These are phyloP conservation scores for Papilio elwesi DNA, from an alignment of 2,888 invertebrate genomes.

Conservation along the genomic window DNA sequence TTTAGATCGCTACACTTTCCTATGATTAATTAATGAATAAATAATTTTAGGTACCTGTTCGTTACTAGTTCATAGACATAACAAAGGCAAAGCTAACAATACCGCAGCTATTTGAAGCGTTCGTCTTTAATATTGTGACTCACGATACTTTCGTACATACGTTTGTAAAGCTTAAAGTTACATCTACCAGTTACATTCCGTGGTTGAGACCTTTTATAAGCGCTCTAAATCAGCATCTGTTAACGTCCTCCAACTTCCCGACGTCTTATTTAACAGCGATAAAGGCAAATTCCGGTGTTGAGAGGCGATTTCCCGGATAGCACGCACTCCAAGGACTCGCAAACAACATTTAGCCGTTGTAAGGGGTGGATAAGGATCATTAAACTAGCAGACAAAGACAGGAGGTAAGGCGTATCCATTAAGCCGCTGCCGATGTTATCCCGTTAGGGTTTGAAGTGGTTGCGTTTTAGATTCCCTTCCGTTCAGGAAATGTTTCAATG, in stretches of 20 bases:
- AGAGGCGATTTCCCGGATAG: conserved; percentile 35
- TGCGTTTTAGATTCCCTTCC: conserved; percentile 12
- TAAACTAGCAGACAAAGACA: conserved; percentile 34
- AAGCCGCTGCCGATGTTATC: conserved; percentile 17
- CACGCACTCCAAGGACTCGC: conserved; percentile 28
- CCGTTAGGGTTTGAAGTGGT: conserved; percentile 14
- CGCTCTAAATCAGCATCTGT: conserved; percentile 25
- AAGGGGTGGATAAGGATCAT: conserved; percentile 39
- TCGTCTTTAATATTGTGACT: too few species aligned
- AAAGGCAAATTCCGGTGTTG: conserved; percentile 19
- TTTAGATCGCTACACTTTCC: too few species aligned
- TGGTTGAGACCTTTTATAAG: background rate
- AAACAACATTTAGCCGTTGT: conserved; percentile 37
- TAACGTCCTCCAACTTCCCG: conserved; percentile 19
- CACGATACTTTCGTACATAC: too few species aligned
- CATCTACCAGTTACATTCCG: background rate
- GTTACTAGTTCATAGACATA: too few species aligned
- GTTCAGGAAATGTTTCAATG: conserved; percentile 14
- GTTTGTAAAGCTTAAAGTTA: background rate
- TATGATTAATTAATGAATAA: too few species aligned
- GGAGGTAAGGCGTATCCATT: conserved; percentile 30
- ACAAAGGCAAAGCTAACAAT: too few species aligned
- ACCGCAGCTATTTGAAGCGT: too few species aligned
- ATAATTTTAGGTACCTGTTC: too few species aligned
- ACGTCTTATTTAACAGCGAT: conserved; percentile 33